A percentile compares a stretch with the other conserved stretches of the same genome.
Conservation (phyloP, 1,140 invertebrate genomes). For the Limonius californicus region DNA sequence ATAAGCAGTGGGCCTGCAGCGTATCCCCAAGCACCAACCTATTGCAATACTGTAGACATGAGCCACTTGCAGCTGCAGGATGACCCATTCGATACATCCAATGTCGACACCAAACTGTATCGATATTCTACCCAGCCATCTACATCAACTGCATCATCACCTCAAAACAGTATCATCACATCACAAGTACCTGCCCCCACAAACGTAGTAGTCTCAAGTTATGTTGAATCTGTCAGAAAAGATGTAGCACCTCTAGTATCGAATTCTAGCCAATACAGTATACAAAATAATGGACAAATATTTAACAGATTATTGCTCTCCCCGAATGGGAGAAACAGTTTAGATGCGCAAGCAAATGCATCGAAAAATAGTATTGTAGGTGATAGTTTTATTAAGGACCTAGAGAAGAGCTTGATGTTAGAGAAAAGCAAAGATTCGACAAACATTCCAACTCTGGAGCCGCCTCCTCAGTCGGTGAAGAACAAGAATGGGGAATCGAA, state of each 20-base stretch:
- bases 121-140: neutral
- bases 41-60: constrained; percentile 43
- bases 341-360: neutral
- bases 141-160: neutral
- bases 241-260: neutral
- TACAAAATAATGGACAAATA: neutral
- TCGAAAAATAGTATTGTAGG: constrained; percentile 20
- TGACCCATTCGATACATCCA: constrained; percentile 63
- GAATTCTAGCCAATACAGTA: neutral
- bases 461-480: constrained; percentile 16
- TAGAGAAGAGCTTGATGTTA: constrained; percentile 19
- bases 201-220: neutral
- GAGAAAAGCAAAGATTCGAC: constrained; percentile 13
- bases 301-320: neutral
- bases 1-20: constrained; percentile 48
- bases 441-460: constrained; percentile 24
- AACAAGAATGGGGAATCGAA: neutral
- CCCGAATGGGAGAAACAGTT: neutral
- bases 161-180: neutral
- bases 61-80: constrained; percentile 16
- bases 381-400: constrained; percentile 34
- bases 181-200: neutral
- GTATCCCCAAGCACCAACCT: constrained; percentile 51
- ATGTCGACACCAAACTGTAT: constrained; percentile 17
- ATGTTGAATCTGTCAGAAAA: too few species aligned